phyloP scores from a whole-genome alignment of 1,140 invertebrate species.

The Heliconius eleuchia region DNA sequence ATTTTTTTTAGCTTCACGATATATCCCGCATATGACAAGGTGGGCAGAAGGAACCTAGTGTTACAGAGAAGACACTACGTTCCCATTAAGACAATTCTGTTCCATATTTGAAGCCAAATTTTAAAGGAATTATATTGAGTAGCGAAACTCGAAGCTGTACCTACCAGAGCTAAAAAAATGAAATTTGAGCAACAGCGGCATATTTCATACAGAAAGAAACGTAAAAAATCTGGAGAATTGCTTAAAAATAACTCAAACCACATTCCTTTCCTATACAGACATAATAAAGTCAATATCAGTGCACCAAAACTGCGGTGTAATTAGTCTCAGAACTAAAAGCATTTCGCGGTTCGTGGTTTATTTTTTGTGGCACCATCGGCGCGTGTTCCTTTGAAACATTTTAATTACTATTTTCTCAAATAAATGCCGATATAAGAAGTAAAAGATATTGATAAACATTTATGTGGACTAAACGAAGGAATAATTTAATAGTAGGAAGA shows the following conservation, averaged over 20 bases:
- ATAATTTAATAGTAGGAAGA: neutral
- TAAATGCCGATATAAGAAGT: slow-evolving; percentile 21
- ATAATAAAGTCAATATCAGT: neutral
- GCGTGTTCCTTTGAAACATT: slow-evolving; percentile 38
- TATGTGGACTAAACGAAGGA: neutral
- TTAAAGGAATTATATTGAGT: no score
- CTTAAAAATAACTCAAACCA: neutral
- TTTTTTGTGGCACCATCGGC: slow-evolving; percentile 30
- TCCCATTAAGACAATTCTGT: no score
- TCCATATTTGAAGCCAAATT: no score
- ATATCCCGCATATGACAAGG: no score
- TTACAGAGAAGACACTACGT: no score
- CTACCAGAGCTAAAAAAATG: no score
- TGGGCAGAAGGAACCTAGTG: no score
- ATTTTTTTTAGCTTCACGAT: no score
- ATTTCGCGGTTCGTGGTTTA: slow-evolving; percentile 29
- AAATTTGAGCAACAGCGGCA: neutral
- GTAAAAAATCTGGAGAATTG: neutral
- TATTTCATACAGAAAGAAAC: neutral
- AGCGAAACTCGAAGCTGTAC: no score
- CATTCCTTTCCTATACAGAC: neutral
- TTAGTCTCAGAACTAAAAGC: slow-evolving; percentile 37
- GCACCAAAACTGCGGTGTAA: slow-evolving; percentile 25
- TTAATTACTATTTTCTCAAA: slow-evolving; percentile 40
- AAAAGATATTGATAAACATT: neutral